Conservation (phyloP, 2,888 invertebrate genomes). For the Amphipyra berbera region DNA sequence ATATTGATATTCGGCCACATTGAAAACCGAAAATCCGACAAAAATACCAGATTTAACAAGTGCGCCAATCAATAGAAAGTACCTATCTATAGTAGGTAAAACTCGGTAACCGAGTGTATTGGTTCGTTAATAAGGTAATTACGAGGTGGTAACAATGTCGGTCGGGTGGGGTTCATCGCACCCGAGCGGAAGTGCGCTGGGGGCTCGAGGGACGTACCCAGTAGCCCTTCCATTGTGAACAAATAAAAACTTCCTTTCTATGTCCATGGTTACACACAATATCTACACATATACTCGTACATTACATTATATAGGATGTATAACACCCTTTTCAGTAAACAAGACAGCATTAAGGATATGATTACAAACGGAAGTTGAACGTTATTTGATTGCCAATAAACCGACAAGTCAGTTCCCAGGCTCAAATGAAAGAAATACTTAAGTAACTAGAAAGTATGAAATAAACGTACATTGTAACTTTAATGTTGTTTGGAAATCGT, state of each 20-base stretch:
- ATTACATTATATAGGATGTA: not conserved
- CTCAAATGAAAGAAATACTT: not conserved
- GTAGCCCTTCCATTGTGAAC: constrained; percentile 55
- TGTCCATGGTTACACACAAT: constrained; percentile 15
- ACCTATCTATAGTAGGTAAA: constrained; percentile 21
- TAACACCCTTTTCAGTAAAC: not conserved
- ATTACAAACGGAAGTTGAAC: not conserved
- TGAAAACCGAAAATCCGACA: constrained; percentile 4
- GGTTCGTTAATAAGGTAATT: constrained; percentile 67
- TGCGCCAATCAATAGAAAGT: constrained; percentile 33
- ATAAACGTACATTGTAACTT: constrained; percentile 1
- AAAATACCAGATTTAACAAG: constrained; percentile 21
- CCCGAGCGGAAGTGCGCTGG: constrained; percentile 60
- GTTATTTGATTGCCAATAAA: constrained; percentile 8
- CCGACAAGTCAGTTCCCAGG: not conserved
- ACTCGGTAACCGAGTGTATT: constrained; percentile 39
- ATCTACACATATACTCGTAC: not conserved
- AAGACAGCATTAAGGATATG: constrained; percentile 10
- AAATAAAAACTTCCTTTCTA: constrained; percentile 61
- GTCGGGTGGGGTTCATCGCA: constrained; percentile 61
- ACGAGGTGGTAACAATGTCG: constrained; percentile 63
- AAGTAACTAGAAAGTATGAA: constrained; percentile 1
- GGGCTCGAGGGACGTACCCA: constrained; percentile 52
- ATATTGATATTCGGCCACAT: not conserved
- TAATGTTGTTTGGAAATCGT: constrained; percentile 13